Evolutionary conservation across 2,888 invertebrate genomes (phyloP), one percentile per base, ranked within the genome.

Genomic region (Apamea sordens): DNA sequence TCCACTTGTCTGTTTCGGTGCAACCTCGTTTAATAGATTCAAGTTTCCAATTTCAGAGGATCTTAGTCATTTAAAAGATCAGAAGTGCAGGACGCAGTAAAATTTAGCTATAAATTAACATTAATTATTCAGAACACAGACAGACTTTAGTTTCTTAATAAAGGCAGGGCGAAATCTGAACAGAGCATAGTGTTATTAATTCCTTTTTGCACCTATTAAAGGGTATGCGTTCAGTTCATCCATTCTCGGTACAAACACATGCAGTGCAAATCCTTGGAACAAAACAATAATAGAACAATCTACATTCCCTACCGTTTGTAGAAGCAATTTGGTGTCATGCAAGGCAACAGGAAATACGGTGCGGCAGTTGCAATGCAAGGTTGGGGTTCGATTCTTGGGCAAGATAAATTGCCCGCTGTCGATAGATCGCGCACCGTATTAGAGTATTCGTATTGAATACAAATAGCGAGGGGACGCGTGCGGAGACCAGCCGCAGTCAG

Each of bases 281-380:
- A 89, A 92, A 93, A 94, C 95, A 94, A 94, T 94, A 94, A 95
- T 94, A 92, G 94, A 93, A 95, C 94, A 94, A 95, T 95, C 93
- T 94, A 91, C 94, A 95, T 96, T 95, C 95, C 93, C 89, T 90
- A 90, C 93, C 93, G 93, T 94, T 94, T 94, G 93, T 93, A 94
- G 94, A 94, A 94, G 95, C 94, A 95, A 96, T 96, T 95, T 95
- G 92, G 94, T 94, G 93, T 94, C 93, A 93, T 93, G 94, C 92
- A 92, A 94, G 93, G 93, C 90, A 94, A 93, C 92, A 94, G 95
- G 95, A 95, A 95, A 94, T 94, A 93, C 93, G 90, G 90, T 88
- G 89, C 84, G 89, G 92, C 93, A 93, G 93, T 94, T 92, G 93
- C 92, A 92, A 90, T 91, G 93, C 92, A 92, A 92, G 93, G 94